Conservation (phyloP, 2,888 invertebrate genomes). For the Acanthacorydalis orientalis region DNA sequence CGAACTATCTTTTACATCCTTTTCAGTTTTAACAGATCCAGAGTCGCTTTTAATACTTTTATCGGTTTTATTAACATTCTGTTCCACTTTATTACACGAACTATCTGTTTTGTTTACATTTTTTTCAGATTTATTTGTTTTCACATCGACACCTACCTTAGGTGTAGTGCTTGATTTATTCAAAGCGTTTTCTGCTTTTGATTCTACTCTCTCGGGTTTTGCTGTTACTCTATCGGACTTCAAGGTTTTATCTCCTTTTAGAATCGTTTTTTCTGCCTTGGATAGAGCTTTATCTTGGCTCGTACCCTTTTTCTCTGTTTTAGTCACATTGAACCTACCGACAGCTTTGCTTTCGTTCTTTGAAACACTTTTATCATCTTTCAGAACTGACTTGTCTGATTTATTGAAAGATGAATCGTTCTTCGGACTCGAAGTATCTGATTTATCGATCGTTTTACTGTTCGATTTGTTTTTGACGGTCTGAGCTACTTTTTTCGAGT, state of each 20-base stretch:
- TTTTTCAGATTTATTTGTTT: conserved; percentile 6
- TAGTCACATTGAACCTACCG: no score
- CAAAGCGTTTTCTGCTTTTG: background rate
- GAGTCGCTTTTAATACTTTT: conserved; percentile 12
- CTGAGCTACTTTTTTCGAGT: no score
- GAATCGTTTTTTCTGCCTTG: background rate
- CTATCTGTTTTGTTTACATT: background rate
- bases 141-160: conserved; percentile 6
- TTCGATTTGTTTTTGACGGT: no score
- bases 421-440: no score
- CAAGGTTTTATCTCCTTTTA: background rate
- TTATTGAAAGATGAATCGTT: no score
- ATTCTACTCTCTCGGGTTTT: background rate
- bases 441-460: no score
- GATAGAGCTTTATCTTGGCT: background rate
- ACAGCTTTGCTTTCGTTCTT: background rate
- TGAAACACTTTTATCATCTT: background rate
- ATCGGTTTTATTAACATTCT: conserved; percentile 5
- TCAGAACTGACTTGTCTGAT: background rate
- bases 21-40: conserved; percentile 13
- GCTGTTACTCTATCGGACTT: background rate
- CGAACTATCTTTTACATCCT: no score
- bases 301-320: no score
- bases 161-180: background rate
- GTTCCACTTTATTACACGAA: no score